phyloP scores from a whole-genome alignment of 1,140 invertebrate species.

The Elymnias hypermnestra region DNA sequence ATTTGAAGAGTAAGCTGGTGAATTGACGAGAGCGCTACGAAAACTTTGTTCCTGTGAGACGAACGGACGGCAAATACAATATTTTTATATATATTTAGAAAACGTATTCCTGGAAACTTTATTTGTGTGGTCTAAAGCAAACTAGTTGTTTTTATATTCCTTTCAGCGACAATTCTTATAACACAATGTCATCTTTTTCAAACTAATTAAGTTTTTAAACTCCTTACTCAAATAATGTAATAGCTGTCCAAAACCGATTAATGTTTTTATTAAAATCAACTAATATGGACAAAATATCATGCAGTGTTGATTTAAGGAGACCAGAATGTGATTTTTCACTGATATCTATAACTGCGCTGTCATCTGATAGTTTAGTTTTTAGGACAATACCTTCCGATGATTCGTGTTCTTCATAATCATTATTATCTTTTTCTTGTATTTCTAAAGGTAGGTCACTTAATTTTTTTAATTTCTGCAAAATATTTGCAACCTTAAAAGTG shows the following conservation, averaged over 20 bases:
- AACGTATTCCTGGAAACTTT: too few relatives aligned
- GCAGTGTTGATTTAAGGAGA: constrained; percentile 42
- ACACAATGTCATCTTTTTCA: background rate
- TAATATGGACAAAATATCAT: constrained; percentile 41
- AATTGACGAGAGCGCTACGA: too few relatives aligned
- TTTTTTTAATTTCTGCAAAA: constrained; percentile 41
- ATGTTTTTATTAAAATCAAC: constrained; percentile 51
- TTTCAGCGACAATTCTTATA: background rate
- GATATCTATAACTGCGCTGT: constrained; percentile 37
- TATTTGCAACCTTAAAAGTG: constrained; percentile 32
- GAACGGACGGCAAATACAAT: too few relatives aligned
- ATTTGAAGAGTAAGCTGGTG: too few relatives aligned
- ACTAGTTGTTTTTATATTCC: too few relatives aligned
- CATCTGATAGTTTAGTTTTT: constrained; percentile 41
- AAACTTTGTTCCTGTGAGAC: too few relatives aligned
- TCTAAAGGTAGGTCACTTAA: constrained; percentile 34
- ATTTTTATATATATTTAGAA: too few relatives aligned
- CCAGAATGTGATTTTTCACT: constrained; percentile 38
- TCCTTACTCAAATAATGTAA: constrained; percentile 43
- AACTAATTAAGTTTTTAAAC: too few relatives aligned
- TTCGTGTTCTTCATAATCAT: constrained; percentile 26
- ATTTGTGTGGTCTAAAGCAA: too few relatives aligned
- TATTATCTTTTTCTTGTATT: constrained; percentile 21
- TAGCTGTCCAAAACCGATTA: constrained; percentile 43
- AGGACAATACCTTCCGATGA: constrained; percentile 32